These are phyloP conservation scores for Eubasilissa regina DNA, from an alignment of 1,140 invertebrate species.

Conservation along the genomic window DNA sequence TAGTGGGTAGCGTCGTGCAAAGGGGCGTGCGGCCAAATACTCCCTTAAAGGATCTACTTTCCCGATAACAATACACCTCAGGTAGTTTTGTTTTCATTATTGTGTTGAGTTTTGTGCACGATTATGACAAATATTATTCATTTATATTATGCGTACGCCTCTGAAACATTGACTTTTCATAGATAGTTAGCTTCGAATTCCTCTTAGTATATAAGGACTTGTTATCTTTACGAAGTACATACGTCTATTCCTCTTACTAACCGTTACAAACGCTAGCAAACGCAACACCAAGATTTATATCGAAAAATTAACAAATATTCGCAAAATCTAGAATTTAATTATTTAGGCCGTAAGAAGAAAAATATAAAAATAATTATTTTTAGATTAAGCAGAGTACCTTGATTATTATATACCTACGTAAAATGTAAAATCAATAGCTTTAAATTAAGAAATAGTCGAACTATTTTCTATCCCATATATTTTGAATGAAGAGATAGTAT, in stretches of 20 bases:
- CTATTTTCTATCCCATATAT: slow-evolving; percentile 61
- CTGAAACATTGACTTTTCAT: slow-evolving; percentile 4
- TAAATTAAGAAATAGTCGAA: slow-evolving; percentile 60
- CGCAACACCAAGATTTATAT: slow-evolving; percentile 61
- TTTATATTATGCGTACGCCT: neutral
- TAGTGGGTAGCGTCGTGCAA: neutral
- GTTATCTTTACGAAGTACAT: slow-evolving; percentile 41
- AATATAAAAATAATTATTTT: slow-evolving; percentile 57
- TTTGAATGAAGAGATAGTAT: slow-evolving; percentile 56
- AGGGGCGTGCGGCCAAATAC: too few species aligned
- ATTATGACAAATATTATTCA: too few species aligned
- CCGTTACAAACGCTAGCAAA: slow-evolving; percentile 58
- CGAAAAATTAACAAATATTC: slow-evolving; percentile 56
- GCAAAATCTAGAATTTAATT: slow-evolving; percentile 53
- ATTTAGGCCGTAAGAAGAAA: slow-evolving; percentile 42
- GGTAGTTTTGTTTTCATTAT: too few species aligned
- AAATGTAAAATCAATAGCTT: slow-evolving; percentile 59
- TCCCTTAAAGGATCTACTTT: too few species aligned
- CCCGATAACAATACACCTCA: too few species aligned
- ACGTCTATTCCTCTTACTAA: slow-evolving; percentile 48
- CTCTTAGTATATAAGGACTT: slow-evolving; percentile 47
- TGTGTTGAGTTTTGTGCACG: too few species aligned
- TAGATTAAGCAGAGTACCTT: slow-evolving; percentile 60
- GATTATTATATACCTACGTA: slow-evolving; percentile 56
- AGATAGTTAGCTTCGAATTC: slow-evolving; percentile 53